Evolutionary conservation across 2,113 vertebrate species (phyloP).

Genomic region (Corythornis cristatus): DNA sequence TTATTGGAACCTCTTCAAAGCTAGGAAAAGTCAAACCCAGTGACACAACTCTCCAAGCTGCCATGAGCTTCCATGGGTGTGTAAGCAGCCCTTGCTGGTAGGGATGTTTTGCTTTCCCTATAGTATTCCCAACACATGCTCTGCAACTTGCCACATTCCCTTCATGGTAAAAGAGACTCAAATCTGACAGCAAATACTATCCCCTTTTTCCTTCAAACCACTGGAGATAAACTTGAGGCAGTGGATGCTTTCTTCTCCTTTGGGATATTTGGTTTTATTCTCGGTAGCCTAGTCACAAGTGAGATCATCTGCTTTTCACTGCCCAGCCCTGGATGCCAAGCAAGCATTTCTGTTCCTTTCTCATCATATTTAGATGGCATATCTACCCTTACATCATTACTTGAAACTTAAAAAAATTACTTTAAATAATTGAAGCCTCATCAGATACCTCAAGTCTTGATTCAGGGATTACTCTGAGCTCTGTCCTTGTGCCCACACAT

Average conservation of each 20-base stretch:
- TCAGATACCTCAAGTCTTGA: background rate
- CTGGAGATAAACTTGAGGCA: background rate
- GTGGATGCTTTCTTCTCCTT: background rate
- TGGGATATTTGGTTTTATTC: background rate
- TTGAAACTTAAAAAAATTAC: no score
- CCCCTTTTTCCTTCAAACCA: background rate
- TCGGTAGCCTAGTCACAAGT: background rate
- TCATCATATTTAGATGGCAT: background rate
- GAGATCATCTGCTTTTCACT: background rate
- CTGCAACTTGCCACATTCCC: background rate
- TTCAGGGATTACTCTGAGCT: background rate
- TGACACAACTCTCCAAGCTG: fast-evolving
- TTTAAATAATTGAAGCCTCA: background rate
- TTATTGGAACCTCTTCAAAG: background rate
- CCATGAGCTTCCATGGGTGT: fast-evolving
- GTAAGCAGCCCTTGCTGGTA: background rate
- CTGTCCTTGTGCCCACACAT: fast-evolving
- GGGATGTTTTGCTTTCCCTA: background rate
- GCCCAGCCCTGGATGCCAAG: background rate
- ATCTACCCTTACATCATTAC: background rate
- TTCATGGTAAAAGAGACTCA: background rate
- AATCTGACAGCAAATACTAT: background rate
- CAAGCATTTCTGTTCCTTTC: background rate
- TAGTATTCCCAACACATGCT: background rate
- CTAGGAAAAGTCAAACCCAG: background rate